phyloP scores from a whole-genome alignment of 2,888 invertebrate species.

The Drosophila borealis region DNA sequence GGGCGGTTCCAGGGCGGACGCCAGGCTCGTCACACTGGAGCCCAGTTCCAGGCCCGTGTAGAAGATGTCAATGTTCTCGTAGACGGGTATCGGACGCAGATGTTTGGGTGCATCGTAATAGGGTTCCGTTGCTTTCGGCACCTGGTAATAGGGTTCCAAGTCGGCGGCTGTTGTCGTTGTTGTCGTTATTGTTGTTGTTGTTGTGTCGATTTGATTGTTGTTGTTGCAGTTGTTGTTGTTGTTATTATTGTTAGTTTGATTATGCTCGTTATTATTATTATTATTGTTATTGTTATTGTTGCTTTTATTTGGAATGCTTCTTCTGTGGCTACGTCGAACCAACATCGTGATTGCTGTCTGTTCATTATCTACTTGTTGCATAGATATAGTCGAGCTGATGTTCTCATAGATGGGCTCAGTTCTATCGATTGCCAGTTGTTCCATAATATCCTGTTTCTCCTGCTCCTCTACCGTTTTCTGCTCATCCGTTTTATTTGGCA shows the following conservation, averaged over 20 bases:
- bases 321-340: conserved; percentile 53
- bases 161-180: conserved; percentile 39
- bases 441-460: conserved; percentile 23
- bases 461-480: conserved; percentile 56
- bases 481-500: conserved; percentile 74
- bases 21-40: conserved; percentile 15
- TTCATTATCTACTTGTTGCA: conserved; percentile 75
- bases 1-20: conserved; percentile 88
- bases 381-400: conserved; percentile 78
- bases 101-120: conserved; percentile 85
- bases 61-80: conserved; percentile 88
- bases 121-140: conserved; percentile 84
- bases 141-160: conserved; percentile 84
- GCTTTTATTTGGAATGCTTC: conserved; percentile 72
- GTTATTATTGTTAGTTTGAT: conserved; percentile 55
- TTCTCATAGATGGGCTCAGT: conserved; percentile 86
- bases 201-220: conserved; percentile 50
- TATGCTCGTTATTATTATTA: conserved; percentile 56
- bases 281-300: conserved; percentile 61
- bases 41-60: conserved; percentile 80
- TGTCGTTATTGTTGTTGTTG: conserved; percentile 40
- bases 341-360: conserved; percentile 55
- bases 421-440: conserved; percentile 15
- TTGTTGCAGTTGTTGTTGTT: conserved; percentile 44
- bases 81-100: conserved; percentile 86